Conservation (phyloP, 2,113 vertebrate species). For the Chaetodon auriga region DNA sequence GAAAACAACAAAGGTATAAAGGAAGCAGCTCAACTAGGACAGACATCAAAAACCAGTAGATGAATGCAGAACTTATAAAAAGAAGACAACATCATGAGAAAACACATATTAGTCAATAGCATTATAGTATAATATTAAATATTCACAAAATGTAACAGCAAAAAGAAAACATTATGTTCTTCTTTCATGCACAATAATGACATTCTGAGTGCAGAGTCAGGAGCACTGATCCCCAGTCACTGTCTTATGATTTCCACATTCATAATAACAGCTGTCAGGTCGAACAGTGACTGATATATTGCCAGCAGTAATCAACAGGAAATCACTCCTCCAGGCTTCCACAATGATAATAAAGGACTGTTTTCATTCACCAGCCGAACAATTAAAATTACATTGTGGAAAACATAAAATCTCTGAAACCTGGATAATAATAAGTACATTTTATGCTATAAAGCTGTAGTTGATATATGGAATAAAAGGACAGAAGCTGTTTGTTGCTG, state of each 20-base stretch:
- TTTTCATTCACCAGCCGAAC: not conserved
- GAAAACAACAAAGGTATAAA: not conserved
- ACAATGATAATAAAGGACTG: not conserved
- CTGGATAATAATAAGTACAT: not conserved
- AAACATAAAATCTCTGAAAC: not conserved
- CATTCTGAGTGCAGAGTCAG: not conserved
- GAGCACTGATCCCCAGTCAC: not conserved
- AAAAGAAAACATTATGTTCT: conserved; percentile 3
- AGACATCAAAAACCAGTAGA: not conserved
- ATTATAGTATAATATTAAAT: not conserved
- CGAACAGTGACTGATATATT: not conserved
- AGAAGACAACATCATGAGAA: not conserved
- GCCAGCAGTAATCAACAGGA: conserved; percentile 1
- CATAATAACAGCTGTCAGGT: conserved; percentile 1
- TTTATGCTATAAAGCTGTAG: not conserved
- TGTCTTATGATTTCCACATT: not conserved
- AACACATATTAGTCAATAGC: not conserved
- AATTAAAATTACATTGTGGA: not conserved
- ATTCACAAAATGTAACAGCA: not conserved
- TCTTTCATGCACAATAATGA: not conserved
- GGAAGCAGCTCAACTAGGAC: not conserved
- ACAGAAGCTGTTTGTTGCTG: not conserved
- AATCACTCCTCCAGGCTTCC: not conserved
- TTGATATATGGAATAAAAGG: not conserved
- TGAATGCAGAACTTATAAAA: not conserved